These are phyloP conservation scores for Adelognathus sp. DNA, from an alignment of 2,888 invertebrate species.

Conservation along the genomic window DNA sequence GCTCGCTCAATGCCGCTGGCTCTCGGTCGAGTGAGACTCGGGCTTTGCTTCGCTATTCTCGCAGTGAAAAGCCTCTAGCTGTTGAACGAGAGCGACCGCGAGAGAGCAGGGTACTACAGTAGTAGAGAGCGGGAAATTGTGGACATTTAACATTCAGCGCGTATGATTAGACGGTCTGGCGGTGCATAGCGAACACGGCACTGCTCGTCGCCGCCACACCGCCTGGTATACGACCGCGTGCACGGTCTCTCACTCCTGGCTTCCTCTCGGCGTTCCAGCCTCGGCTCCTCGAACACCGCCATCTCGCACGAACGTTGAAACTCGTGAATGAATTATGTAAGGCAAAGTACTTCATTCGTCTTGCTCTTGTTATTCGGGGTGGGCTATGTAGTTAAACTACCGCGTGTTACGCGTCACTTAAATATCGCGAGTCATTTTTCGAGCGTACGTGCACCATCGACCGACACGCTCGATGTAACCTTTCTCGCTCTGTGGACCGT, in stretches of 20 bases:
- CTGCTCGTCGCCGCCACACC: slow-evolving; percentile 31
- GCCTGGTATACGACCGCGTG: slow-evolving; percentile 48
- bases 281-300: slow-evolving; percentile 33
- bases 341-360: slow-evolving; percentile 78
- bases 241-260: slow-evolving; percentile 28
- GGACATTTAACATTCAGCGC: slow-evolving; percentile 73
- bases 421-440: slow-evolving; percentile 76
- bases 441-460: slow-evolving; percentile 69
- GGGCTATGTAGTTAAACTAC: slow-evolving; percentile 74
- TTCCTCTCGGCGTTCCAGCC: neutral
- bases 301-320: slow-evolving; percentile 61
- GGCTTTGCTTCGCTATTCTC: slow-evolving; percentile 40
- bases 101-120: slow-evolving; percentile 24
- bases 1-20: slow-evolving; percentile 40
- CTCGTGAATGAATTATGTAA: slow-evolving; percentile 76
- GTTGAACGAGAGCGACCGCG: slow-evolving; percentile 9
- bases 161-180: slow-evolving; percentile 72
- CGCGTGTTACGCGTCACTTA: slow-evolving; percentile 73
- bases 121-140: slow-evolving; percentile 61
- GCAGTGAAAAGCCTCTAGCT: slow-evolving; percentile 16
- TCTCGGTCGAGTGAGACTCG: slow-evolving; percentile 26
- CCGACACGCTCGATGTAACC: neutral
- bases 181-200: slow-evolving; percentile 67
- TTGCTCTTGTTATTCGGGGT: slow-evolving; percentile 78
- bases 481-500: neutral